A percentile compares a stretch with the other conserved stretches of the same genome.
phyloP scores from a whole-genome alignment of 1,140 invertebrate genomes.

The Probaryconus sp. region DNA sequence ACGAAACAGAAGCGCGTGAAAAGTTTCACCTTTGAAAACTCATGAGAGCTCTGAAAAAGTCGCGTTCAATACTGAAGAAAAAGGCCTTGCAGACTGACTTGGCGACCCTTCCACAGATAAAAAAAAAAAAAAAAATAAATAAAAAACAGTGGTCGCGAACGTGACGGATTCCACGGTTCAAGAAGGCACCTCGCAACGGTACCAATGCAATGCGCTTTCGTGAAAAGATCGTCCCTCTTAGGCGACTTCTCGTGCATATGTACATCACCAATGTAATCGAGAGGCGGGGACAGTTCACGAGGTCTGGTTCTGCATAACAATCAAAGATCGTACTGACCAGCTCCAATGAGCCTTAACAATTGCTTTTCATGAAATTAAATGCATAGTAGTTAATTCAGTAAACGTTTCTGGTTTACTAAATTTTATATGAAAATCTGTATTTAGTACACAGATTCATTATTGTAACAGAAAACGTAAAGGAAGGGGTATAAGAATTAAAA shows the following conservation, averaged over 20 bases:
- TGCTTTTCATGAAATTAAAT: slow-evolving; percentile 16
- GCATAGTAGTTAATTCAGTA: slow-evolving; percentile 20
- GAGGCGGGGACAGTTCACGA: slow-evolving; percentile 55
- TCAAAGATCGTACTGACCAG: slow-evolving; percentile 50
- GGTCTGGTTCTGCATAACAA: slow-evolving; percentile 61
- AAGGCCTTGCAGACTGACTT: slow-evolving; percentile 31
- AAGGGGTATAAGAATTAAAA: too few species aligned
- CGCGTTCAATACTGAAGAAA: slow-evolving; percentile 56
- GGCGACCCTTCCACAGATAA: slow-evolving; percentile 59
- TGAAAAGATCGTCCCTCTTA: slow-evolving; percentile 50
- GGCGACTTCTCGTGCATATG: slow-evolving; percentile 52
- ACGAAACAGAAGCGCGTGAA: slow-evolving; percentile 14
- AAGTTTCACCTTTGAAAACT: slow-evolving; percentile 1
- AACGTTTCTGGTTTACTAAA: slow-evolving; percentile 9
- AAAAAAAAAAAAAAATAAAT: too few species aligned
- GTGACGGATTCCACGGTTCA: slow-evolving; percentile 66
- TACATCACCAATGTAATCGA: slow-evolving; percentile 52
- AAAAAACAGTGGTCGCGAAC: too few species aligned
- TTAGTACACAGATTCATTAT: too few species aligned
- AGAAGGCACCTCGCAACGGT: slow-evolving; percentile 55
- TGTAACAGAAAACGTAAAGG: too few species aligned
- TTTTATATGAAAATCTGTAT: too few species aligned
- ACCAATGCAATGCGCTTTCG: slow-evolving; percentile 60
- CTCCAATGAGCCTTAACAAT: slow-evolving; percentile 27
- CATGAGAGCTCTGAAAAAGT: slow-evolving; percentile 57